Percentiles rank a stretch among this genome's conserved stretches.
phyloP scores from a whole-genome alignment of 2,113 vertebrate genomes.

The Rhynchomys soricoides region DNA sequence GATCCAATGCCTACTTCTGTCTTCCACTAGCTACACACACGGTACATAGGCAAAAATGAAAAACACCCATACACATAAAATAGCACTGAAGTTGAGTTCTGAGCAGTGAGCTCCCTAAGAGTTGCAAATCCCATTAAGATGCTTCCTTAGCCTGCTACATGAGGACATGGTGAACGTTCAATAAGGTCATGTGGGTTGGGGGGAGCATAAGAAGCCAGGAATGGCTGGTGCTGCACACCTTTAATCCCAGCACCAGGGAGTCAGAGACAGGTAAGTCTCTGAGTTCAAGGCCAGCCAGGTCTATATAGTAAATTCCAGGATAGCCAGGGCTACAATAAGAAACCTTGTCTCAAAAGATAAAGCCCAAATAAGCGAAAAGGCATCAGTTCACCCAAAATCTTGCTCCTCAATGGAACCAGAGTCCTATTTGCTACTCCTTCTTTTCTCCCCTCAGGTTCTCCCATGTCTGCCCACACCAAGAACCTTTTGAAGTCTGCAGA shows the following conservation, averaged over 20 bases:
- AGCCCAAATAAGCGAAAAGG: not conserved
- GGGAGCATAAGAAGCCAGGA: not conserved
- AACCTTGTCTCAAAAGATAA: not conserved
- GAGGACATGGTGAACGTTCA: not conserved
- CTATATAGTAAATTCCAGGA: not conserved
- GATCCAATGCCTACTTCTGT: not conserved
- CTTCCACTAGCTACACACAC: not conserved
- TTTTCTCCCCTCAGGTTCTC: not conserved
- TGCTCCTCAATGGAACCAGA: not conserved
- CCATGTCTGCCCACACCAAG: not conserved
- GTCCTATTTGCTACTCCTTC: not conserved
- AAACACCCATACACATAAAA: too few species aligned
- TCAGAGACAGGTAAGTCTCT: not conserved
- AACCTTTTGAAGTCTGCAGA: not conserved
- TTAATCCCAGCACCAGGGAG: not conserved
- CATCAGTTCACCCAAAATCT: not conserved
- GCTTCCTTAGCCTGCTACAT: not conserved
- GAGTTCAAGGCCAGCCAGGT: not conserved
- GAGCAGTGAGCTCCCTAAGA: not conserved
- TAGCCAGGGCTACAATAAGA: not conserved
- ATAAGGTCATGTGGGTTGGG: not conserved
- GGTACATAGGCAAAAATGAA: not conserved
- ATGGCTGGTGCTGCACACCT: not conserved
- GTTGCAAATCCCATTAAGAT: not conserved
- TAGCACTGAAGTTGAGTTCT: not conserved